These are phyloP conservation scores for Limanda limanda DNA, from an alignment of 2,113 vertebrate genomes.

Conservation along the genomic window DNA sequence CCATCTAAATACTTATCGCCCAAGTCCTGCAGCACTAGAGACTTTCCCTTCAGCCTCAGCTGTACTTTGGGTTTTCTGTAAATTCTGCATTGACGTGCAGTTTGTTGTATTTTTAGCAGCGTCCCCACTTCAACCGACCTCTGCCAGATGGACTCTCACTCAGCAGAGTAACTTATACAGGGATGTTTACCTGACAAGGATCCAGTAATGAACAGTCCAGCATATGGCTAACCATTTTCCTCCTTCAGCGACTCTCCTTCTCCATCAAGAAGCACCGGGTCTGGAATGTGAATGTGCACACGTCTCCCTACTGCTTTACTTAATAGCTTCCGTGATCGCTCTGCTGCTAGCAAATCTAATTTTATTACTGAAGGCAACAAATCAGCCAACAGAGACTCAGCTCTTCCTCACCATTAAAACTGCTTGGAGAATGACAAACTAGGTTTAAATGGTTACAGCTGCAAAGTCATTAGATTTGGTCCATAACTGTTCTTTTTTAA, in stretches of 20 bases:
- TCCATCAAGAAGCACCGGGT: constrained; percentile 22
- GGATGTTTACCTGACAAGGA: constrained; percentile 17
- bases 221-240: constrained; percentile 44
- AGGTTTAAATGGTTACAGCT: constrained; percentile 57
- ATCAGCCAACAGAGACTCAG: constrained; percentile 60
- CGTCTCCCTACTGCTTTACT: constrained; percentile 63
- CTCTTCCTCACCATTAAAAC: constrained; percentile 54
- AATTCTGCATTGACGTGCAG: not conserved
- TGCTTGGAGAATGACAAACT: constrained; percentile 62
- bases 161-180: constrained; percentile 15
- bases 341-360: constrained; percentile 69
- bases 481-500: constrained; percentile 27
- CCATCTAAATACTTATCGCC: too few species aligned
- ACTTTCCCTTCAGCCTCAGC: not conserved
- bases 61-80: not conserved
- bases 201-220: constrained; percentile 43
- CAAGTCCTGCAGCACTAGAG: too few species aligned
- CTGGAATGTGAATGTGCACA: constrained; percentile 55
- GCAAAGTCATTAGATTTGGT: constrained; percentile 51
- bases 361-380: constrained; percentile 69
- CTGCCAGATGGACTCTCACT: constrained; percentile 9
- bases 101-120: constrained; percentile 23
- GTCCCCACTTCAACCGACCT: constrained; percentile 18
- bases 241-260: constrained; percentile 29
- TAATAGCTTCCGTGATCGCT: constrained; percentile 70